These are phyloP conservation scores for Stenchaetothrips biformis DNA, from an alignment of 2,888 invertebrate genomes.

Conservation along the genomic window DNA sequence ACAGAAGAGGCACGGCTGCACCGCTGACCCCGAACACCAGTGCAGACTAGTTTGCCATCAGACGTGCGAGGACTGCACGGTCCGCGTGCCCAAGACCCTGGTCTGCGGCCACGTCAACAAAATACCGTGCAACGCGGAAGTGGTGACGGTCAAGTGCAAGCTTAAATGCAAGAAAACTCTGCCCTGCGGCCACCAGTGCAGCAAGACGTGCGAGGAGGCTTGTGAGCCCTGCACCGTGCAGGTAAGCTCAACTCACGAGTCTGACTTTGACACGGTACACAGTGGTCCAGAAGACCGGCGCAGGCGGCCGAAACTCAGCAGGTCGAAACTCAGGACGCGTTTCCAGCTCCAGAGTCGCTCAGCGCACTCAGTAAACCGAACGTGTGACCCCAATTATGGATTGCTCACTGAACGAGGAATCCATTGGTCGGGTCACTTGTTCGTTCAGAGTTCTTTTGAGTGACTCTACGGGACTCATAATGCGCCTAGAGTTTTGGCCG, in stretches of 20 bases:
- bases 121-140: neutral
- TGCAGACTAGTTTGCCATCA: neutral
- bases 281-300: too few relatives aligned
- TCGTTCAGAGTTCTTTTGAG: too few relatives aligned
- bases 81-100: neutral
- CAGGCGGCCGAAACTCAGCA: too few relatives aligned
- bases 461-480: too few relatives aligned
- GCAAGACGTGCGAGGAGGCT: neutral
- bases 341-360: too few relatives aligned
- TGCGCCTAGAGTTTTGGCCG: too few relatives aligned
- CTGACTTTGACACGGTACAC: too few relatives aligned
- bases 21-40: neutral
- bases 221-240: neutral
- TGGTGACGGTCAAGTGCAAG: neutral
- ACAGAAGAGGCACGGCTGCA: neutral
- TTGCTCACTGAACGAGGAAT: neutral
- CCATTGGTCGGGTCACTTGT: too few relatives aligned
- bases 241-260: neutral
- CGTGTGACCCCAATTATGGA: neutral
- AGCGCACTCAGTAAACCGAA: too few relatives aligned
- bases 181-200: neutral
- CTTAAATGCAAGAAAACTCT: neutral
- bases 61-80: neutral
- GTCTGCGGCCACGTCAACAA: neutral
- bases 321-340: too few relatives aligned